Conservation (phyloP, 1,140 invertebrate species). For the Ridgeia piscesae region DNA sequence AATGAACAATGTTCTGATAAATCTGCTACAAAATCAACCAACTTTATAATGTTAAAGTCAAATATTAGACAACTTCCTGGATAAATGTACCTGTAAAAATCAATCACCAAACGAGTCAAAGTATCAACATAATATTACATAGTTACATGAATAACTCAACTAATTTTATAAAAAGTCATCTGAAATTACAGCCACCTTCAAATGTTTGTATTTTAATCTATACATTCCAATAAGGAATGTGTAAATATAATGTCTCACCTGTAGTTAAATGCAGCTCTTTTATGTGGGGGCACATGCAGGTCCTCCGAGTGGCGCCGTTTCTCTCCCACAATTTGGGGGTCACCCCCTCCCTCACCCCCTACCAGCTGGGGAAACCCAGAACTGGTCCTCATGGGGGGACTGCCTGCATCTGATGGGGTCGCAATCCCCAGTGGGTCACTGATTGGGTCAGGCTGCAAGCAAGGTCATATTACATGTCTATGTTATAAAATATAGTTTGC, state of each 20-base stretch:
- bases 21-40: neutral
- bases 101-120: too few relatives aligned
- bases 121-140: too few relatives aligned
- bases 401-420: neutral
- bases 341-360: conserved; percentile 66
- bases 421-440: neutral
- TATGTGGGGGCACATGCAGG: conserved; percentile 17
- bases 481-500: too few relatives aligned
- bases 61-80: neutral
- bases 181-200: too few relatives aligned
- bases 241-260: conserved; percentile 47
- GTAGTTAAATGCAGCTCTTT: conserved; percentile 45
- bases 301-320: neutral
- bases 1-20: too few relatives aligned
- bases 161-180: too few relatives aligned
- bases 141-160: too few relatives aligned
- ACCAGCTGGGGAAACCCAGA: conserved; percentile 31
- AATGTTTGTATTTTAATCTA: too few relatives aligned
- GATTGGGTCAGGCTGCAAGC: neutral
- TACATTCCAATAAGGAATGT: neutral
- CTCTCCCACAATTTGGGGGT: neutral
- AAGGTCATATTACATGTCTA: neutral
- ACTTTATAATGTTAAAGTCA: neutral
- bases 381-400: neutral
- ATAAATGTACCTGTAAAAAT: neutral